Conservation (phyloP, 2,113 vertebrate genomes). For the Lucifuga dentata region DNA sequence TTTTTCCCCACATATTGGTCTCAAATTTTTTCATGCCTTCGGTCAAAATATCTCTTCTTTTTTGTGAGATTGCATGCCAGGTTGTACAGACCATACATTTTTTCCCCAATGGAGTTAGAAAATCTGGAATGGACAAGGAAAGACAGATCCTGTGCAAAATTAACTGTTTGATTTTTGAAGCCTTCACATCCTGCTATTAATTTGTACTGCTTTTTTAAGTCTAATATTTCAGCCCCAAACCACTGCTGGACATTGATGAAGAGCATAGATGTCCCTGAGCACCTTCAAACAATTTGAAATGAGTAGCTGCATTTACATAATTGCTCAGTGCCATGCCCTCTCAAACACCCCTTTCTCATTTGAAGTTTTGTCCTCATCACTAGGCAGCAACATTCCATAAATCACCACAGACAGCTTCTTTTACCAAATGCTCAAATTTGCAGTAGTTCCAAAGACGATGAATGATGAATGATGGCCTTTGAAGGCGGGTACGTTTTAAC, state of each 20-base stretch:
- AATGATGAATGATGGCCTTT: background rate
- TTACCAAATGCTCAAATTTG: background rate
- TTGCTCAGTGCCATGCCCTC: constrained; percentile 1
- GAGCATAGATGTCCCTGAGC: background rate
- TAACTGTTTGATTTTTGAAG: background rate
- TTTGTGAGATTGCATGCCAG: too few relatives aligned
- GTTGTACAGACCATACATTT: too few relatives aligned
- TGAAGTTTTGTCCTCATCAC: constrained; percentile 13
- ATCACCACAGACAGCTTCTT: constrained; percentile 33
- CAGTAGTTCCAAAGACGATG: background rate
- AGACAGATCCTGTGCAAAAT: too few relatives aligned
- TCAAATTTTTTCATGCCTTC: too few relatives aligned
- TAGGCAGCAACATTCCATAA: constrained; percentile 12
- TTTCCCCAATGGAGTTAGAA: too few relatives aligned
- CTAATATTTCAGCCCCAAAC: constrained; percentile 7
- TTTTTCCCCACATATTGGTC: too few relatives aligned
- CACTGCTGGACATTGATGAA: background rate
- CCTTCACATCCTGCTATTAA: constrained; percentile 6
- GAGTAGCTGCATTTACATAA: constrained; percentile 2
- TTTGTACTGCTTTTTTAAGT: constrained; percentile 10
- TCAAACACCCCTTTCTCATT: background rate
- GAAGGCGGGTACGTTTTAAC: background rate
- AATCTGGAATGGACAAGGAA: too few relatives aligned
- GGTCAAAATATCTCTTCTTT: too few relatives aligned
- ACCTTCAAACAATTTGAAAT: constrained; percentile 4